phyloP scores from a whole-genome alignment of 2,113 vertebrate species.

The Fregetta grallaria region DNA sequence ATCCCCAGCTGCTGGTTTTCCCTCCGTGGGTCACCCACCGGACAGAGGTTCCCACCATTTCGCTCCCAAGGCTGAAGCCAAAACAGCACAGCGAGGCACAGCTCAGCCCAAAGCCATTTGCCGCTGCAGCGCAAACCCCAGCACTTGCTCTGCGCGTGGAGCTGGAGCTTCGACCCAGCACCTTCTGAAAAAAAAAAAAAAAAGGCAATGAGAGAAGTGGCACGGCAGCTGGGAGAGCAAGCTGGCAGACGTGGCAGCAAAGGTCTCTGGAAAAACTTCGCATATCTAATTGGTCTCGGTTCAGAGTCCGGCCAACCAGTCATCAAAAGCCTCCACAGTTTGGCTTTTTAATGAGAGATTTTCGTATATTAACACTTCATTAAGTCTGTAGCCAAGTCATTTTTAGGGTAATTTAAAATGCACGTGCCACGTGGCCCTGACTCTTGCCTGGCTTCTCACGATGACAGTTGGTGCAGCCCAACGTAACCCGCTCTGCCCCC shows the following conservation, averaged over 20 bases:
- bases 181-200: neutral
- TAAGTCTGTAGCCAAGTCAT: neutral
- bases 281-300: neutral
- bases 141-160: neutral
- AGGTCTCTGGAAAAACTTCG: neutral
- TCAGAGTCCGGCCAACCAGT: neutral
- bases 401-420: neutral
- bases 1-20: neutral
- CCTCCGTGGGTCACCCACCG: neutral
- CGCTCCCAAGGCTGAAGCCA: neutral
- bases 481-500: accelerated
- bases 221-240: neutral
- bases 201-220: accelerated
- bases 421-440: neutral
- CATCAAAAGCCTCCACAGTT: neutral
- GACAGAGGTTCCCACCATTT: neutral
- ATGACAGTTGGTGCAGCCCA: neutral
- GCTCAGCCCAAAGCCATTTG: neutral
- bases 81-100: neutral
- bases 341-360: conserved; percentile 34
- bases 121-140: neutral
- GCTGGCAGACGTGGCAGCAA: neutral
- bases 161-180: neutral
- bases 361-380: conserved; percentile 30
- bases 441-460: neutral